phyloP scores from a whole-genome alignment of 1,140 invertebrate species.

The Melitaea cinxia region DNA sequence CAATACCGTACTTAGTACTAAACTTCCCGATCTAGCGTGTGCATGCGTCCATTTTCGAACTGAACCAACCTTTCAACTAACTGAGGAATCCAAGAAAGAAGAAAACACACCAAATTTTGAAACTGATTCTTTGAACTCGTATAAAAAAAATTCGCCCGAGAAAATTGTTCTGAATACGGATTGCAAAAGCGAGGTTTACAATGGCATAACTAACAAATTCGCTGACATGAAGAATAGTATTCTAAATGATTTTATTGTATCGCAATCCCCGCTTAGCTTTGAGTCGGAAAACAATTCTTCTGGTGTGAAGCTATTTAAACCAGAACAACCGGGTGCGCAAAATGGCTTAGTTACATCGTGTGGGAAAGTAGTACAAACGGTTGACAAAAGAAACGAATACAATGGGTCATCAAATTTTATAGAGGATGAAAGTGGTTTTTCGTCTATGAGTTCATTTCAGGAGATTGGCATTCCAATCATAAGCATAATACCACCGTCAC shows the following conservation, averaged over 20 bases:
- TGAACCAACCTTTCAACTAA: slow-evolving; percentile 36
- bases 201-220: slow-evolving; percentile 42
- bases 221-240: slow-evolving; percentile 45
- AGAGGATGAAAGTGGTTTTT: slow-evolving; percentile 92
- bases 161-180: slow-evolving; percentile 45
- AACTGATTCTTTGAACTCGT: slow-evolving; percentile 42
- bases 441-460: slow-evolving; percentile 91
- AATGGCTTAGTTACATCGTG: slow-evolving; percentile 39
- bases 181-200: slow-evolving; percentile 43
- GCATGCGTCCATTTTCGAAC: slow-evolving; percentile 45
- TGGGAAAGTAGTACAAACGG: slow-evolving; percentile 58
- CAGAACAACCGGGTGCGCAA: slow-evolving; percentile 42
- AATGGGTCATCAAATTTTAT: slow-evolving; percentile 74
- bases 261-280: slow-evolving; percentile 49
- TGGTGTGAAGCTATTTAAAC: slow-evolving; percentile 73
- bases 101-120: slow-evolving; percentile 32
- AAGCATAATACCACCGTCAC: slow-evolving; percentile 73
- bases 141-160: slow-evolving; percentile 48
- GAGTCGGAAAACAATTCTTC: slow-evolving; percentile 65
- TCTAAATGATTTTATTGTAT: slow-evolving; percentile 52
- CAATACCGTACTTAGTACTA: slow-evolving; percentile 74
- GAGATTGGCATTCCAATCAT: slow-evolving; percentile 86
- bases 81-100: slow-evolving; percentile 40
- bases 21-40: slow-evolving; percentile 68
- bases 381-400: slow-evolving; percentile 58